Evolutionary conservation across 2,797 vertebrate species (phyloP).

Genomic region (Pyrocephalus nanus): DNA sequence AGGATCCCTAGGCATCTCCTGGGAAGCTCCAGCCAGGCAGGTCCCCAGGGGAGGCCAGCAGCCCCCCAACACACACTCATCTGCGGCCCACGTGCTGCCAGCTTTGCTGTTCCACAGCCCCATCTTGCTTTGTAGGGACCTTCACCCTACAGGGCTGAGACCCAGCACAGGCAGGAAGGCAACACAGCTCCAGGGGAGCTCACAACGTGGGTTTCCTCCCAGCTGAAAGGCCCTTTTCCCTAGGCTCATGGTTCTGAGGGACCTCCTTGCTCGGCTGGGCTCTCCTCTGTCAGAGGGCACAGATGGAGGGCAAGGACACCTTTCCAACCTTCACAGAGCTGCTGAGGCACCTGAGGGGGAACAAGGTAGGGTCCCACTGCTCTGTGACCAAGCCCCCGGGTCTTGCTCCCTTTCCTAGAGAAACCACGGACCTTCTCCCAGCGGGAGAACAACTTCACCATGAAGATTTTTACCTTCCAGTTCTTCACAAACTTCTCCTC

Average conservation of each 20-base stretch:
- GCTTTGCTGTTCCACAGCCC: neutral
- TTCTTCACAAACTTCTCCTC: constrained; percentile 96
- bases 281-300: neutral
- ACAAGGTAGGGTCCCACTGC: neutral
- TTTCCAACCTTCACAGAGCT: neutral
- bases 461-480: constrained; percentile 95
- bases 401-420: constrained; percentile 75
- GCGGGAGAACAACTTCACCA: constrained; percentile 86
- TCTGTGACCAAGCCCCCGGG: neutral
- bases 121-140: rapidly evolving
- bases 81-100: neutral
- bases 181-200: neutral
- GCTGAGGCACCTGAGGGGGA: neutral
- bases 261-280: neutral
- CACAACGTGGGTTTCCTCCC: neutral
- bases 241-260: neutral
- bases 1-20: neutral
- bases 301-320: neutral
- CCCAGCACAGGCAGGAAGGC: neutral
- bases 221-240: neutral
- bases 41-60: neutral
- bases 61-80: neutral
- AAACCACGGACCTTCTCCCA: constrained; percentile 83
- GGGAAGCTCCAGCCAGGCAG: neutral
- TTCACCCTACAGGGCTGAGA: neutral